Conservation (phyloP, 2,797 vertebrate species). For the Phrynocephalus vlangalii region DNA sequence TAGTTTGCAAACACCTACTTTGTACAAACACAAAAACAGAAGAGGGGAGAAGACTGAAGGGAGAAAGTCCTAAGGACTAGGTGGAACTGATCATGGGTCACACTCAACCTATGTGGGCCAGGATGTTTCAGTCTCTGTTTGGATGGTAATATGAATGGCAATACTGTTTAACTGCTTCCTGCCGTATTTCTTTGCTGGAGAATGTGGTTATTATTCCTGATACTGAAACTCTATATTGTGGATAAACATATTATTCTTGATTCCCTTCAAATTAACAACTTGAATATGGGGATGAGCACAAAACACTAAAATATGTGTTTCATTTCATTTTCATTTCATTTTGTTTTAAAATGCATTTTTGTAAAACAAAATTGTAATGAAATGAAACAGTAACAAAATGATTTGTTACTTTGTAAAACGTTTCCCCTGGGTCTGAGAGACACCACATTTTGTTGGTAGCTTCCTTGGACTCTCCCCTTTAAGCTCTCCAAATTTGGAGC, state of each 20-base stretch:
- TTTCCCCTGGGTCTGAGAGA: no score
- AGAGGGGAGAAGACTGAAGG: neutral
- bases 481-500: no score
- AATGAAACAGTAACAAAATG: no score
- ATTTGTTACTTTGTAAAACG: no score
- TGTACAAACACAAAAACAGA: neutral
- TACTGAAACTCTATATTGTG: neutral
- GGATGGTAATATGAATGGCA: neutral
- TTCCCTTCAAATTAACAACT: neutral
- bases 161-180: neutral
- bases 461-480: no score
- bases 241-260: neutral
- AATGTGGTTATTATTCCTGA: neutral
- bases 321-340: no score
- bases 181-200: neutral
- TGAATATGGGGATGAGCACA: neutral
- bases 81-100: neutral
- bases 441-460: no score
- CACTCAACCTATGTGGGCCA: neutral
- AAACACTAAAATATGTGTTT: no score
- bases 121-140: neutral
- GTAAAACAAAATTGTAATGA: no score
- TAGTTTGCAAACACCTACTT: neutral
- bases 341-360: no score
- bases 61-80: neutral